Percentiles rank a stretch among this genome's conserved stretches.
These are phyloP conservation scores for Pachycephala philippinensis DNA, from an alignment of 2,113 vertebrate species.

Conservation along the genomic window DNA sequence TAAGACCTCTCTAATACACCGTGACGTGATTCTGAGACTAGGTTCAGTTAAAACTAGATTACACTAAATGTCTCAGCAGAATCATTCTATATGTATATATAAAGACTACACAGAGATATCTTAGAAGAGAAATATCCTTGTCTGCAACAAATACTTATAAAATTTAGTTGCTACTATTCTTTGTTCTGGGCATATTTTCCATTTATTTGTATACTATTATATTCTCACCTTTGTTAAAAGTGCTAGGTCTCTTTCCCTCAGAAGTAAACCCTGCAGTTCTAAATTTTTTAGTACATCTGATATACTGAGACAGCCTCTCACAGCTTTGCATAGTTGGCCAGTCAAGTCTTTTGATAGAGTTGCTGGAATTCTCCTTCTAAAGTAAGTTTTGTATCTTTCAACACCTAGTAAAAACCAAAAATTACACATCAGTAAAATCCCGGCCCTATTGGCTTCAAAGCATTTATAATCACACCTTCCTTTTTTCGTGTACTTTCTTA, in stretches of 20 bases:
- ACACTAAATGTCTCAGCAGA: neutral
- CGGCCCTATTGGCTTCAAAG: neutral
- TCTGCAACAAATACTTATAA: neutral
- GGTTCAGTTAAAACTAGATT: neutral
- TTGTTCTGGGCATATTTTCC: neutral
- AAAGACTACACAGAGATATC: neutral
- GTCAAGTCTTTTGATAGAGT: conserved; percentile 86
- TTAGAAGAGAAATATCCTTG: neutral
- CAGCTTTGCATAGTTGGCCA: conserved; percentile 84
- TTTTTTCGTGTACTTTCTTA: neutral
- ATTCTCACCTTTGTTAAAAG: conserved; percentile 83
- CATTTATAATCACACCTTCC: neutral
- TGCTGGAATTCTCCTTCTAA: conserved; percentile 80
- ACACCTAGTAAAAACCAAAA: conserved; percentile 63
- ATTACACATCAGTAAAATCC: neutral
- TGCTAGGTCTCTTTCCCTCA: conserved; percentile 87
- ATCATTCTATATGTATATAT: neutral
- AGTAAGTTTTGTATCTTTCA: conserved; percentile 69
- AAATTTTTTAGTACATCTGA: conserved; percentile 82
- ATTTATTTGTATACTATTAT: neutral
- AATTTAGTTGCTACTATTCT: neutral
- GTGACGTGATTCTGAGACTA: neutral
- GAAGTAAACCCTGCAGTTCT: conserved; percentile 85
- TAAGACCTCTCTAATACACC: neutral
- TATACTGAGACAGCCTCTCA: conserved; percentile 81